Percentiles rank a stretch among this genome's conserved stretches.
Conservation (phyloP, 1,140 invertebrate species). For the Aethina tumida region DNA sequence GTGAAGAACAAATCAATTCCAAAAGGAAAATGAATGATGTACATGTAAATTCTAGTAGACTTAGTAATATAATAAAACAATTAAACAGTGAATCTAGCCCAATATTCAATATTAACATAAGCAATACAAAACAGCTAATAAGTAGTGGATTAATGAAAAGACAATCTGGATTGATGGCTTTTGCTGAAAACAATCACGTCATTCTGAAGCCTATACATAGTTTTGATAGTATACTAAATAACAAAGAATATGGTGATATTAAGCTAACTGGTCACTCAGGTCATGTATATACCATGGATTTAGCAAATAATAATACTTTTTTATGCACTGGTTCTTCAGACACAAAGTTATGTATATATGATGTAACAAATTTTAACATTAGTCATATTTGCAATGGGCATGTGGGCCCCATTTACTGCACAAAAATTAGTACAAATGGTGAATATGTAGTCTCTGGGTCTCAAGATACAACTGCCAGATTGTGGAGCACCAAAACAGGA, state of each 20-base stretch:
- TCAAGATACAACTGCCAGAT: slow-evolving; percentile 69
- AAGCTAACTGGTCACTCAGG: slow-evolving; percentile 25
- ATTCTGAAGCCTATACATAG: slow-evolving; percentile 19
- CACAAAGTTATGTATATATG: slow-evolving; percentile 23
- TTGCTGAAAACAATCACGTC: slow-evolving; percentile 28
- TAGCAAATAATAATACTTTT: slow-evolving; percentile 16
- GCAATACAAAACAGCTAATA: slow-evolving; percentile 23
- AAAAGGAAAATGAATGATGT: not conserved
- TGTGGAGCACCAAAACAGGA: slow-evolving; percentile 76
- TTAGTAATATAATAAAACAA: slow-evolving; percentile 16
- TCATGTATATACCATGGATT: slow-evolving; percentile 25
- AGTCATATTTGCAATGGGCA: slow-evolving; percentile 54
- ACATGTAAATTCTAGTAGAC: slow-evolving; percentile 11
- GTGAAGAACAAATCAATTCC: slow-evolving; percentile 1
- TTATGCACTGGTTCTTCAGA: slow-evolving; percentile 29
- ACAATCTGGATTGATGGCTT: slow-evolving; percentile 21
- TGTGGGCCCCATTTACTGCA: slow-evolving; percentile 77
- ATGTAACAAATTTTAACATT: slow-evolving; percentile 17
- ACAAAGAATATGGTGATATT: slow-evolving; percentile 16
- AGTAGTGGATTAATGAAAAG: slow-evolving; percentile 28
- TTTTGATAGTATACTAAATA: slow-evolving; percentile 13
- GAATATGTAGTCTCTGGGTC: slow-evolving; percentile 73
- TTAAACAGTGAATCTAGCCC: slow-evolving; percentile 18
- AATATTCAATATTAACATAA: slow-evolving; percentile 24
- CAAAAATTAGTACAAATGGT: slow-evolving; percentile 64